Evolutionary conservation across 2,113 vertebrate genomes (phyloP), one percentile per base, ranked within the genome.

Genomic region (Zootoca vivipara): DNA sequence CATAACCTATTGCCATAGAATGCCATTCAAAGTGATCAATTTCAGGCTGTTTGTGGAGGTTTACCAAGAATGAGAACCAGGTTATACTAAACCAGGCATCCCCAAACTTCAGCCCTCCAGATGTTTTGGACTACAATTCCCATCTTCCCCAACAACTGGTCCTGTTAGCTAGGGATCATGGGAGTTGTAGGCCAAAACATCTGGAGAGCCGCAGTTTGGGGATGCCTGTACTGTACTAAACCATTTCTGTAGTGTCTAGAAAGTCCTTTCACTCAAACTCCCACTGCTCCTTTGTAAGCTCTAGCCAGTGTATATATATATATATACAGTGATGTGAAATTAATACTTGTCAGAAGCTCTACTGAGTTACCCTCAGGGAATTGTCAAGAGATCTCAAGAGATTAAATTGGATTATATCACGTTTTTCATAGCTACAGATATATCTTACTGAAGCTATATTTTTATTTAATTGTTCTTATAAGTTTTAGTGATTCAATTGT

Each of bases 371-470:
- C 33, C 74, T 20, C 22, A 67, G 28, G 16, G 35, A 38, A 12
- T 73, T 87, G 30, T 4, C 42, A 52, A 52, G 69, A 42, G 78
- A 42, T 46, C 20, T 62, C 24, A 24, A 62, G 15, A 69, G 28
- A n/a, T 69, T 69, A 35, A 35, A 33, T 46, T 6, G 20, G 38
- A 30, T 80, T 33, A 56, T 28, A 72, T 16, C 26, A 67, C 3
- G n/a, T 75, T 89, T 78, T 81, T 85, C 40, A 85, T 26, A 80
- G n/a, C 56, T 85, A 52, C 64, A 22, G n/a, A n/a, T n/a, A 52
- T 42, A 56, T 83, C 26, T 52, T 52, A 30, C 8, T 46, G 33
- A 65, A 64, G 2, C 46, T 67, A 38, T 40, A 4, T 69, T 78
- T 69, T 33, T 30, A 42, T 33, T 2, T 52, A 79, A 35, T 79